Evolutionary conservation across 92 coral and sea anemone species (phyloP).

Genomic region (Parazoanthus atlanticus): DNA sequence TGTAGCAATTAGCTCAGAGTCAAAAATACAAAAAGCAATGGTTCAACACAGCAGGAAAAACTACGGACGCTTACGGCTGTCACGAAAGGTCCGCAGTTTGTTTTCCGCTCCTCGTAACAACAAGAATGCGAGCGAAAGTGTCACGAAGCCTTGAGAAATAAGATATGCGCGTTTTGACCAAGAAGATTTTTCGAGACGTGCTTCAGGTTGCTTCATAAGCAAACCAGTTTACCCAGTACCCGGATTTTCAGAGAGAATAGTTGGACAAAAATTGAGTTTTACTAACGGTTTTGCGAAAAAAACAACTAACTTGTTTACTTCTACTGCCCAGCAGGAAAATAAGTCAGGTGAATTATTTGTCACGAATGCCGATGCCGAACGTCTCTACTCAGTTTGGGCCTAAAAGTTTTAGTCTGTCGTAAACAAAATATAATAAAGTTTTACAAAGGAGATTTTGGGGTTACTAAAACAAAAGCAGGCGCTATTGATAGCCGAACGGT

Average conservation of each 20-base stretch:
- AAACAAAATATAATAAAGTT: too few species aligned
- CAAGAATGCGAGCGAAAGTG: neutral
- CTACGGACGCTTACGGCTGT: neutral
- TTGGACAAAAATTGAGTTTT: too few species aligned
- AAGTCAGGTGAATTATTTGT: too few species aligned
- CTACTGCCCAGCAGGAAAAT: too few species aligned
- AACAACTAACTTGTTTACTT: too few species aligned
- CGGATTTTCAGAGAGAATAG: neutral
- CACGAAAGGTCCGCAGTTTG: neutral
- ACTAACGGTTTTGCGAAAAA: too few species aligned
- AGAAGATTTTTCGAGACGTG: neutral
- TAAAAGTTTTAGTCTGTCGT: too few species aligned
- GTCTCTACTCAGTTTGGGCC: too few species aligned
- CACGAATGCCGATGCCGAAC: too few species aligned
- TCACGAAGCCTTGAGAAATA: slow-evolving; percentile 1
- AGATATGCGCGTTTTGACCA: neutral
- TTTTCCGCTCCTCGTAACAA: neutral
- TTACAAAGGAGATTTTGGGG: too few species aligned
- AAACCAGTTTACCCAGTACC: neutral
- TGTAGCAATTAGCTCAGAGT: slow-evolving; percentile 14
- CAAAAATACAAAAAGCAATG: neutral
- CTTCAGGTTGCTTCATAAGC: neutral
- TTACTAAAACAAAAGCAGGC: too few species aligned
- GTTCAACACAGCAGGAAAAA: slow-evolving; percentile 7
- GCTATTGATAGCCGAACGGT: too few species aligned